Conservation (phyloP, 2,113 vertebrate species). For the Nanger granti region DNA sequence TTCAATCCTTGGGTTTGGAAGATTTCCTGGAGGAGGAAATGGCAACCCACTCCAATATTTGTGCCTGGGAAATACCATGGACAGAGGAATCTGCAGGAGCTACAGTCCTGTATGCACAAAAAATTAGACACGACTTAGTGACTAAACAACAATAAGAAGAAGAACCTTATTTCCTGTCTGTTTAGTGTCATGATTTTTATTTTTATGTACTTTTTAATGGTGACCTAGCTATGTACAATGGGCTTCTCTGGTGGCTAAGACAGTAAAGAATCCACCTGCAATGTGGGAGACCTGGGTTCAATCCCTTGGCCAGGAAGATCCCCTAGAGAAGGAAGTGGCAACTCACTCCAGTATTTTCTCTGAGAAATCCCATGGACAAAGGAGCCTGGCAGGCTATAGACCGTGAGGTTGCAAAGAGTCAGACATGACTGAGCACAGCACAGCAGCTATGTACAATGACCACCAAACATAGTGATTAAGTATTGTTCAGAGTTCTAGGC, state of each 20-base stretch:
- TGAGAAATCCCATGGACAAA: background rate
- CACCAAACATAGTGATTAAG: background rate
- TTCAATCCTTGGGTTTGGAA: background rate
- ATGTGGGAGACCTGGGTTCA: background rate
- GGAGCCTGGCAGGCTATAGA: background rate
- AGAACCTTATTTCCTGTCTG: background rate
- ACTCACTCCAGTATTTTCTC: background rate
- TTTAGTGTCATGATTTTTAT: background rate
- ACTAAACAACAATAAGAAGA: background rate
- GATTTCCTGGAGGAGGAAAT: background rate
- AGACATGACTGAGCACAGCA: background rate
- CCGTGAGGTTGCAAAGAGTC: background rate
- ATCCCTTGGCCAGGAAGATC: background rate
- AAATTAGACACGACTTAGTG: background rate
- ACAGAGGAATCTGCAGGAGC: background rate
- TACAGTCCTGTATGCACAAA: background rate
- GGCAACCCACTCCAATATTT: background rate
- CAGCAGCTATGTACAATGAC: background rate
- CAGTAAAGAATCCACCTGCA: background rate
- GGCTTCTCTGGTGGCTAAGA: background rate
- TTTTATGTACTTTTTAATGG: background rate
- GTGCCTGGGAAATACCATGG: background rate
- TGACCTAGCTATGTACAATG: background rate
- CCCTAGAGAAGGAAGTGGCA: background rate
- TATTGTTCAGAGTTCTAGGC: background rate